Conservation (phyloP, 2,797 vertebrate species). For the Manis pentadactyla region DNA sequence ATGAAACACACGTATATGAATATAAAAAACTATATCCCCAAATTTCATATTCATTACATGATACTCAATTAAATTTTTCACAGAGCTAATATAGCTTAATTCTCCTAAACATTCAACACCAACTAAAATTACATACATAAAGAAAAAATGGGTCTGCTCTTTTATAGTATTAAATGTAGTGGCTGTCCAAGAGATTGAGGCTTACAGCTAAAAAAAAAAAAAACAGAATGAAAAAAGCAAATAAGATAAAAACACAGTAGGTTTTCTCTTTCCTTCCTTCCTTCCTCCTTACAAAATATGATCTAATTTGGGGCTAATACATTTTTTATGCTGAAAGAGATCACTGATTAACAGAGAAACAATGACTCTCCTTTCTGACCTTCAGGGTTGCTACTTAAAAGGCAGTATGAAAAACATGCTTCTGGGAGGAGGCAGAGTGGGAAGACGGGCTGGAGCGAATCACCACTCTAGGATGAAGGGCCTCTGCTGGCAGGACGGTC, state of each 20-base stretch:
- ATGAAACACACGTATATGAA: neutral
- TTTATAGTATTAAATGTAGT: neutral
- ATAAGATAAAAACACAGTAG: neutral
- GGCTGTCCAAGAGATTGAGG: neutral
- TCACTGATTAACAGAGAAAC: neutral
- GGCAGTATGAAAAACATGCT: neutral
- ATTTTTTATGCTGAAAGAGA: neutral
- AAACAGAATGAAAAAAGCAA: neutral
- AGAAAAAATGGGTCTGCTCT: neutral
- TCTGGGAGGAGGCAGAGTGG: neutral
- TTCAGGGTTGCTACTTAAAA: neutral
- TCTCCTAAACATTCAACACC: neutral
- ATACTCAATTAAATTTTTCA: neutral
- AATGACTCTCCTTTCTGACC: neutral
- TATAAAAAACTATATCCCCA: neutral
- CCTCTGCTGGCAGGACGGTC: neutral
- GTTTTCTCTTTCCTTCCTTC: neutral
- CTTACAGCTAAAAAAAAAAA: neutral
- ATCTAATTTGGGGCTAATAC: neutral
- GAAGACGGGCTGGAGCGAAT: neutral
- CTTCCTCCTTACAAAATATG: neutral
- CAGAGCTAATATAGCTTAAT: neutral
- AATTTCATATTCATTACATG: neutral
- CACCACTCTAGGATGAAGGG: neutral
- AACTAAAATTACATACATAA: neutral